Conservation (phyloP, 1,140 invertebrate genomes). For the Leptinotarsa undecemlineata region DNA sequence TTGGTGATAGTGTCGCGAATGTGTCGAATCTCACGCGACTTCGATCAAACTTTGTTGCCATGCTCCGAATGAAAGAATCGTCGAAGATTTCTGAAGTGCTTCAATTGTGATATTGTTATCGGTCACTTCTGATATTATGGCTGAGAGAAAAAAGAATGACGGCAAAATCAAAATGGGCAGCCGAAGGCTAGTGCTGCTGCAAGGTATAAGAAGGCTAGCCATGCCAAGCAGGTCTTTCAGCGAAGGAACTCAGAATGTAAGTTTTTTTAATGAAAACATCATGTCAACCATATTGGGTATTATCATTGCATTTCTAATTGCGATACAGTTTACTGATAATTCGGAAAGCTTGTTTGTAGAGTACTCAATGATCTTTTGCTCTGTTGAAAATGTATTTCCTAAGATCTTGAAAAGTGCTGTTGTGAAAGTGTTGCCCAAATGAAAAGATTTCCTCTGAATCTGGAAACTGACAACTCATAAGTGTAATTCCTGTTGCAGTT, state of each 20-base stretch:
- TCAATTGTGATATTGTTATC: background rate
- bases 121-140: background rate
- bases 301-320: too few species aligned
- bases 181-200: constrained; percentile 43
- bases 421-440: too few species aligned
- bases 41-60: constrained; percentile 39
- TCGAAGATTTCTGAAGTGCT: background rate
- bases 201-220: constrained; percentile 48
- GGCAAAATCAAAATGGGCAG: constrained; percentile 38
- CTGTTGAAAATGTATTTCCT: too few species aligned
- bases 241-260: constrained; percentile 48
- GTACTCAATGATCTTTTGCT: too few species aligned
- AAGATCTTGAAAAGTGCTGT: too few species aligned
- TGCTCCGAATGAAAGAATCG: constrained; percentile 14
- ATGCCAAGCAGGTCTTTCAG: constrained; percentile 51
- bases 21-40: constrained; percentile 31
- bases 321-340: too few species aligned
- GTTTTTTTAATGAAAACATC: constrained; percentile 24
- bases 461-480: too few species aligned
- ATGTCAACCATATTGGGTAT: too few species aligned
- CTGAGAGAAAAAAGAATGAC: background rate
- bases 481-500: too few species aligned
- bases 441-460: too few species aligned
- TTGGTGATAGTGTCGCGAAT: constrained; percentile 1
- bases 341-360: too few species aligned